Base-by-base conservation (phyloP, 2,888 invertebrate genomes). In the Tenthredo livida region DNA sequence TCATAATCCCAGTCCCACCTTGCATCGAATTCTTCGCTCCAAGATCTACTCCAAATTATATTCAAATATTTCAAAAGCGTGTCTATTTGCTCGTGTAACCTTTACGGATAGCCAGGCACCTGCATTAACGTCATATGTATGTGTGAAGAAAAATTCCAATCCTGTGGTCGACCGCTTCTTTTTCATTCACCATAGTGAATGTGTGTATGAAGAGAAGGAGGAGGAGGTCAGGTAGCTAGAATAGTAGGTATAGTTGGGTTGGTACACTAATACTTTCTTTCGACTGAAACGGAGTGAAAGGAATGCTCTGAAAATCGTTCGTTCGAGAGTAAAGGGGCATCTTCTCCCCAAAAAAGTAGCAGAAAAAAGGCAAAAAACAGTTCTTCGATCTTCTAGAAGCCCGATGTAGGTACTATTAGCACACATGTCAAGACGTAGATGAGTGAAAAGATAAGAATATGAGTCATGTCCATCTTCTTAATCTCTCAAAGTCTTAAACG, bases 71-170 rank as follows among this genome's bases (percentile, higher is more conserved):
- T 37, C 37, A 73, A n/a, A 12, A 73, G 37, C 72, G 37, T 73
- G 43, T 43, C 72, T 37, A 37, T 67, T 29, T 33, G 29, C 29
- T 21, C 37, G 12, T 67, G 25, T 17, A 67, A 67, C 67, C 33
- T 17, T 15, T 29, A 17, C 67, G 67, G 25, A 25, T 17, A 33
- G 67, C 67, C 67, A 21, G 29, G n/a, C 72, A 73, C 72, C 72
- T 73, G 72, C 72, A 43, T 33, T 67, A 25, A 67, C 67, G 17
- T 17, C 40, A 37, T n/a, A 3, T 73, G 40, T 40, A n/a, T 21
- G 40, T 21, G 40, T 17, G n/a, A 73, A 73, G 72, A 73, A 73
- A 73, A 75, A 75, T 75, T 75, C 47, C 75, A 47, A 15, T 37
- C 47, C 47, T 50, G 47, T 75, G 47, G 77, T 77, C 47, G 54